Conservation (phyloP, 2,113 vertebrate species). For the Mesoclemmys tuberculata region DNA sequence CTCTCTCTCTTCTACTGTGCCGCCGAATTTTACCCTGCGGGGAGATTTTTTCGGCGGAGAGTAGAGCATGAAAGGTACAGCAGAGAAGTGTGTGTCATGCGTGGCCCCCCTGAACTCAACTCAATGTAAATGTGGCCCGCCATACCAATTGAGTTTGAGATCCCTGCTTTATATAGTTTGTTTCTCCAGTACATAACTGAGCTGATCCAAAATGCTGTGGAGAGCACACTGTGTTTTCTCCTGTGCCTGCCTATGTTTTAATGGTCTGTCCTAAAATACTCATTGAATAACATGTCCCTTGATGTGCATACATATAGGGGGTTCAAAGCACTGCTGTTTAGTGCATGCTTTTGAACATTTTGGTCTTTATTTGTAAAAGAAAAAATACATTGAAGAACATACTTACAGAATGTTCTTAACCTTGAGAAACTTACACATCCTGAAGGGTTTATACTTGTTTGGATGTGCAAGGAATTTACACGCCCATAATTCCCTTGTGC, state of each 20-base stretch:
- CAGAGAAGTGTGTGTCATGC: too few relatives aligned
- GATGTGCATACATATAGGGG: background rate
- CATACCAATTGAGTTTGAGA: too few relatives aligned
- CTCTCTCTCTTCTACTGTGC: too few relatives aligned
- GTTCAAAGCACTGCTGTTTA: background rate
- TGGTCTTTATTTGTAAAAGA: background rate
- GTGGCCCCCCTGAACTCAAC: too few relatives aligned
- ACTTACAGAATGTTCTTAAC: background rate
- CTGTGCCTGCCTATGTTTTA: too few relatives aligned
- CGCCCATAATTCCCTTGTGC: background rate
- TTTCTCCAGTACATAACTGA: background rate
- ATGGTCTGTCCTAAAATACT: too few relatives aligned
- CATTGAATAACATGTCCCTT: background rate
- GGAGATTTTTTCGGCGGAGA: too few relatives aligned
- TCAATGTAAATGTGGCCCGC: too few relatives aligned
- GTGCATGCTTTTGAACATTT: background rate
- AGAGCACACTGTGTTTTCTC: background rate
- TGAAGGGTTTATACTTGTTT: fast-evolving
- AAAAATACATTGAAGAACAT: background rate
- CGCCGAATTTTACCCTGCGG: too few relatives aligned
- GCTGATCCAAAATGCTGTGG: too few relatives aligned
- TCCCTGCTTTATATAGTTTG: background rate
- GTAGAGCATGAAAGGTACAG: too few relatives aligned
- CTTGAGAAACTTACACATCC: background rate
- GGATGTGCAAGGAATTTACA: background rate